Conservation (phyloP, 2,888 invertebrate species). For the Pseudolycoriella hygida region DNA sequence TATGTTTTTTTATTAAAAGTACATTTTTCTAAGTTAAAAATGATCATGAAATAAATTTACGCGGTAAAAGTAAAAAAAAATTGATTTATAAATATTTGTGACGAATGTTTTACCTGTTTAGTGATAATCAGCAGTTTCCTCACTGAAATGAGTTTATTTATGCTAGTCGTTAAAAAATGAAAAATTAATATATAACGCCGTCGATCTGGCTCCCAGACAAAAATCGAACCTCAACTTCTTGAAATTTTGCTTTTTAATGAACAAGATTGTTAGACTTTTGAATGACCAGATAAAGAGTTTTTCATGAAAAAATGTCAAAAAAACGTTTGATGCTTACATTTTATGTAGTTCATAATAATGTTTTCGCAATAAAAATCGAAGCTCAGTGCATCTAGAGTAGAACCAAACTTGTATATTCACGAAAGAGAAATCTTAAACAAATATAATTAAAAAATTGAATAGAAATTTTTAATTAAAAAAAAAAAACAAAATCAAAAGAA, state of each 20-base stretch:
- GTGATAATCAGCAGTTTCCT: too few relatives aligned
- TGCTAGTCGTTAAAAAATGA: neutral
- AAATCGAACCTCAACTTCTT: conserved; percentile 35
- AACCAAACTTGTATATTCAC: conserved; percentile 7
- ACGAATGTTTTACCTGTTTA: neutral
- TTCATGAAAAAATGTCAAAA: conserved; percentile 12
- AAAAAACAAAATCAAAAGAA: conserved; percentile 42
- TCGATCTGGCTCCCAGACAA: conserved; percentile 31
- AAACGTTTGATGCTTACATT: conserved; percentile 9
- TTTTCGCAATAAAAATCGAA: conserved; percentile 1
- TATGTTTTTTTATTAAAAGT: conserved; percentile 9
- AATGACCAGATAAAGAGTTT: too few relatives aligned
- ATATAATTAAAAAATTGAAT: conserved; percentile 7
- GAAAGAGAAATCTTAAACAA: conserved; percentile 2
- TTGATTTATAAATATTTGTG: neutral
- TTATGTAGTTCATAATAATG: too few relatives aligned
- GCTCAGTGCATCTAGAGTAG: conserved; percentile 4
- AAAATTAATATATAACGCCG: conserved; percentile 14
- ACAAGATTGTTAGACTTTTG: conserved; percentile 14
- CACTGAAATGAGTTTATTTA: too few relatives aligned
- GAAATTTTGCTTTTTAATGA: conserved; percentile 13
- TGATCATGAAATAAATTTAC: neutral
- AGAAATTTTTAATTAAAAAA: conserved; percentile 7
- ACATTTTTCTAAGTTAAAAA: neutral
- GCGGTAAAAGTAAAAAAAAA: neutral